Percentiles rank a stretch among this genome's conserved stretches.
phyloP scores from a whole-genome alignment of 2,113 vertebrate species.

The Callithrix jacchus region DNA sequence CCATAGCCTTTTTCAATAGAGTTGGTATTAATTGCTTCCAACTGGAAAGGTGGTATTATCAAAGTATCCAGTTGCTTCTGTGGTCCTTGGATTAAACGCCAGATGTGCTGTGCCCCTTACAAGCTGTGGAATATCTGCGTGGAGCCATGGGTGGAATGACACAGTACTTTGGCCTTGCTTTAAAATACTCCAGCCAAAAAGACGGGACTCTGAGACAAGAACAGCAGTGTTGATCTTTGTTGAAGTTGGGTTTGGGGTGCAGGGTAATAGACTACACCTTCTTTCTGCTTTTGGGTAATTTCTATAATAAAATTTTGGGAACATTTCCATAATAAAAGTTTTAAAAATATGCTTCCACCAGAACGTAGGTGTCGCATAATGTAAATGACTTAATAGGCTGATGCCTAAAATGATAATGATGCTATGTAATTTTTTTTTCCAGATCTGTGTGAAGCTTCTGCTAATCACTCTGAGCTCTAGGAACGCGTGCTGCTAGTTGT shows the following conservation, averaged over 20 bases:
- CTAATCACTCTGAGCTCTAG: not conserved
- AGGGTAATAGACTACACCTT: not conserved
- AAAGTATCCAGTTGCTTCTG: not conserved
- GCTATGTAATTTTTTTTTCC: not conserved
- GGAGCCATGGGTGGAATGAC: not conserved
- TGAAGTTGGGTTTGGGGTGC: not conserved
- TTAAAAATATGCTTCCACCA: not conserved
- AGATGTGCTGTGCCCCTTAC: not conserved
- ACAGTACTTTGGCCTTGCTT: not conserved
- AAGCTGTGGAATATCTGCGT: not conserved
- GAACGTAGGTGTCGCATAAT: not conserved
- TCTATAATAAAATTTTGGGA: not conserved
- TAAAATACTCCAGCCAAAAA: not conserved
- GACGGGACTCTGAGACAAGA: accelerated
- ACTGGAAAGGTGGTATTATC: not conserved
- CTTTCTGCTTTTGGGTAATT: not conserved
- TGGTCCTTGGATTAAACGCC: not conserved
- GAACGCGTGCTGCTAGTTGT: not conserved
- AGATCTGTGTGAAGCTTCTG: slow-evolving; percentile 38
- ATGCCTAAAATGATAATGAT: slow-evolving; percentile 3
- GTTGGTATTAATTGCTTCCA: too few species aligned
- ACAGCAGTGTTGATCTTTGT: not conserved
- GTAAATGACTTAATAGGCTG: not conserved
- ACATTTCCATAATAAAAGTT: not conserved
- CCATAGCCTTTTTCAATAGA: not conserved